Base-by-base conservation (phyloP, 2,888 invertebrate species). In the Nephrocerus scutellatus region DNA sequence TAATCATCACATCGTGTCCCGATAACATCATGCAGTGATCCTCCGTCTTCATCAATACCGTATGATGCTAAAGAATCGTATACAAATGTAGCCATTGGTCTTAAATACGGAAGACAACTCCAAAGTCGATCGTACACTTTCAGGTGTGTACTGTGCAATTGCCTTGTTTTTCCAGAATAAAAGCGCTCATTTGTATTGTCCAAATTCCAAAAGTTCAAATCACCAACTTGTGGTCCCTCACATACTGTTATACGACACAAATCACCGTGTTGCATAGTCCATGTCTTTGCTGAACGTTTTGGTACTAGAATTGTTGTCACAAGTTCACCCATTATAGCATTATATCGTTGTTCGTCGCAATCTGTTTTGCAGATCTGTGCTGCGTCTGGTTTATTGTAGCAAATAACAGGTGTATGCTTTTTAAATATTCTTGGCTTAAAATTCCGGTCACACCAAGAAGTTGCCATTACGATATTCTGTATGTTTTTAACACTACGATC, bases 1-100 rank as follows among this genome's bases (percentile, higher is more conserved):
- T 71, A 72, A 49, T 70, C 69, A 50, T 72, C 72, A 46, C 72
- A 72, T 5, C 72, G 56, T 0, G 70, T 70, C 9, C 70, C 72
- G 9, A 72, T 63, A 2, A 72, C 68, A 55, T 72, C 72, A 44
- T 72, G 72, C 31, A 71, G 44, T 1, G 70, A 52, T 4, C 68
- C 72, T 1, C 71, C 71, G 49, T 72, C 70, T 41, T 64, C 63
- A 49, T 72, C 72, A 30, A 71, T 60, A 4, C 72, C 72, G 45
- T 72, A 72, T 4, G 55, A 51, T 3, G 57, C 51, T 7, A 72
- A 49, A 0, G 70, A 66, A 47, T 73, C 72, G 21, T 60, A 70
- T 3, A 72, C 70, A 36, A 72, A 66, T 2, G 72, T 72, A 4
- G 71, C 68, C 69, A 72, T 65, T 8, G 72, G 70, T 3, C 68